A percentile compares a stretch with the other conserved stretches of the same genome.
These are phyloP conservation scores for Sylvia atricapilla DNA, from an alignment of 2,113 vertebrate species.

Conservation along the genomic window DNA sequence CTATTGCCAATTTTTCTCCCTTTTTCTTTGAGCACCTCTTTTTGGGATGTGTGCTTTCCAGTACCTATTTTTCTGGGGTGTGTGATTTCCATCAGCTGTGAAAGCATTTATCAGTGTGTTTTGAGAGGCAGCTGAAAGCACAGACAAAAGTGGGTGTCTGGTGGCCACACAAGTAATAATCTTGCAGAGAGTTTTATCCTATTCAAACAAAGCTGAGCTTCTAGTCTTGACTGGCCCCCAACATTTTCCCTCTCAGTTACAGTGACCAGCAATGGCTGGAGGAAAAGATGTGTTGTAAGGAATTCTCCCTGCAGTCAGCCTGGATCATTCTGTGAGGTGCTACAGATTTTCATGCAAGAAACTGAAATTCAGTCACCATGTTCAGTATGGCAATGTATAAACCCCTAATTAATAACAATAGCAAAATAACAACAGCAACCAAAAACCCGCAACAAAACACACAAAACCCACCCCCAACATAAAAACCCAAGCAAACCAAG, in stretches of 20 bases:
- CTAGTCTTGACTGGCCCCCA: not conserved
- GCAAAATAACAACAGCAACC: not conserved
- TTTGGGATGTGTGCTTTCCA: not conserved
- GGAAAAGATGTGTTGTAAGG: not conserved
- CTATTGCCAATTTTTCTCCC: not conserved
- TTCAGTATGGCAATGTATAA: not conserved
- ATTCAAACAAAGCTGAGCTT: not conserved
- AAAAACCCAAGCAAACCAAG: not conserved
- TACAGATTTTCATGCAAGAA: not conserved
- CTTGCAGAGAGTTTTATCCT: not conserved
- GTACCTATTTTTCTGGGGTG: not conserved
- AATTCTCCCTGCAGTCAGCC: not conserved
- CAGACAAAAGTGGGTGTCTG: not conserved
- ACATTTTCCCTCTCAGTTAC: not conserved
- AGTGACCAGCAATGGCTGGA: not conserved
- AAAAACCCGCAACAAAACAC: not conserved
- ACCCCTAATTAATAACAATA: not conserved
- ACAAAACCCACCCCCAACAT: accelerated
- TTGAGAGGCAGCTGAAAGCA: not conserved
- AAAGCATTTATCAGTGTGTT: not conserved
- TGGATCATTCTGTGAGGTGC: not conserved
- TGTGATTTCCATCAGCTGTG: not conserved
- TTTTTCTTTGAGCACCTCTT: not conserved
- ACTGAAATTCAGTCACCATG: not conserved
- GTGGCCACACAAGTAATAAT: not conserved